These are phyloP conservation scores for Microctenopoma steveboyesi DNA, from an alignment of 2,797 vertebrate species.

Conservation along the genomic window DNA sequence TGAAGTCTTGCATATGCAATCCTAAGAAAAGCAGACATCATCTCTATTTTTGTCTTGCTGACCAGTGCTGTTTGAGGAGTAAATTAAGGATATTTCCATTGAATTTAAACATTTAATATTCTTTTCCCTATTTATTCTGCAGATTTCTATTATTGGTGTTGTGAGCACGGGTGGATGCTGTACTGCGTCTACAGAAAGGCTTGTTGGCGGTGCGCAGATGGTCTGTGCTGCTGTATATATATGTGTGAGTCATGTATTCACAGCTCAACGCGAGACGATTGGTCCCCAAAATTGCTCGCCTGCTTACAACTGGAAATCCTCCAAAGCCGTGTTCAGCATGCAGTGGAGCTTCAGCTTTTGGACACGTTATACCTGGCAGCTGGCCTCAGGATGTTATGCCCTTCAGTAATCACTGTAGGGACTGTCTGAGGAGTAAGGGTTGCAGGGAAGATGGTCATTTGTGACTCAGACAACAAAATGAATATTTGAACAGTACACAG, in stretches of 20 bases:
- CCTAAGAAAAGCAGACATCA: constrained; percentile 18
- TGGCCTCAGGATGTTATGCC: constrained; percentile 42
- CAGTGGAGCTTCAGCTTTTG: constrained; percentile 39
- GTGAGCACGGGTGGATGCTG: constrained; percentile 2
- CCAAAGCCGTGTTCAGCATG: constrained; percentile 26
- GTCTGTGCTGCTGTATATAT: constrained; percentile 36
- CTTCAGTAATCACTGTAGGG: constrained; percentile 33
- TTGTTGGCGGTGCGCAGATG: constrained; percentile 41
- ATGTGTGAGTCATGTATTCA: constrained; percentile 56
- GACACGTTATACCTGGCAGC: constrained; percentile 52
- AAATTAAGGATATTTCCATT: constrained; percentile 3
- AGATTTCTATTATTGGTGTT: constrained; percentile 26
- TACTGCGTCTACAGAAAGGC: constrained; percentile 21
- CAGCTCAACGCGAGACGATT: constrained; percentile 6
- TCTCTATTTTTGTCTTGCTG: constrained; percentile 27
- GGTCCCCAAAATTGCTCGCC: constrained; percentile 23
- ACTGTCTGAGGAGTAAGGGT: constrained; percentile 21
- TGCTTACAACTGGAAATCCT: constrained; percentile 46
- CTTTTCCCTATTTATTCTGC: not conserved
- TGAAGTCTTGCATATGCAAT: not conserved
- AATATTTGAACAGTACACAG: not conserved
- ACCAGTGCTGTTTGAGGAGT: constrained; percentile 2
- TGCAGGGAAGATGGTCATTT: not conserved
- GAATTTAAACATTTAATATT: constrained; percentile 37
- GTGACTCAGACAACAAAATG: not conserved